A percentile compares a stretch with the other conserved stretches of the same genome.
Evolutionary conservation across 2,888 invertebrate species (phyloP).

Genomic region (Exocentrus adspersus): DNA sequence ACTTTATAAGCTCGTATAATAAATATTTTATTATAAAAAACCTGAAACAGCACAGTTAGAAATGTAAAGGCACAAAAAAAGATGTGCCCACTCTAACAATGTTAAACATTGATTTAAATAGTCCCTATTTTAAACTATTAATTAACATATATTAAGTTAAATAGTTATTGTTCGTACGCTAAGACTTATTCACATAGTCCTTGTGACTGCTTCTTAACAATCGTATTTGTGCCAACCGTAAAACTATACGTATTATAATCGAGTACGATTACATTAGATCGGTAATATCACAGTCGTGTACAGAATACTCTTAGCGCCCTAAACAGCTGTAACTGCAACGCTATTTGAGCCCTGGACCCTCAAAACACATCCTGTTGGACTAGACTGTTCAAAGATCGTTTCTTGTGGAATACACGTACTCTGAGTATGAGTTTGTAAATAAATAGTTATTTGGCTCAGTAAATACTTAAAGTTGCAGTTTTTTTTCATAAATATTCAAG

Average conservation of each 20-base stretch:
- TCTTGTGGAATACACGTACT: slow-evolving; percentile 24
- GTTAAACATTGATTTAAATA: slow-evolving; percentile 24
- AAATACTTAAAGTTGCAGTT: slow-evolving; percentile 45
- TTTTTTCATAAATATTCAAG: slow-evolving; percentile 33
- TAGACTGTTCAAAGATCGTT: slow-evolving; percentile 38
- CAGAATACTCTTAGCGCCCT: slow-evolving; percentile 62
- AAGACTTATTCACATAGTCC: slow-evolving; percentile 57
- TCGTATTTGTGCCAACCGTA: slow-evolving; percentile 49
- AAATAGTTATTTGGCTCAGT: slow-evolving; percentile 43
- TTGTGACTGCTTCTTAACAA: slow-evolving; percentile 53
- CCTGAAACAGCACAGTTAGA: slow-evolving; percentile 41
- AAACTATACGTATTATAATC: slow-evolving; percentile 53
- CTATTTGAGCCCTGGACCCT: slow-evolving; percentile 46
- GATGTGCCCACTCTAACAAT: slow-evolving; percentile 59
- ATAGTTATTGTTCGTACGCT: slow-evolving; percentile 55
- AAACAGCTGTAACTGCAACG: slow-evolving; percentile 64
- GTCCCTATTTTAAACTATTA: slow-evolving; percentile 31
- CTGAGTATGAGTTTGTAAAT: slow-evolving; percentile 37
- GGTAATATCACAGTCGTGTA: slow-evolving; percentile 63
- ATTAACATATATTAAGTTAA: slow-evolving; percentile 36
- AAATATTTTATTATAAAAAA: slow-evolving; percentile 37
- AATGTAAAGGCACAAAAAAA: slow-evolving; percentile 49
- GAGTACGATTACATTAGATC: slow-evolving; percentile 52
- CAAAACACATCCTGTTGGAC: slow-evolving; percentile 34
- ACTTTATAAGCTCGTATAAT: slow-evolving; percentile 33